A percentile compares a stretch with the other conserved stretches of the same genome.
These are phyloP conservation scores for Heliconius hermathena DNA, from an alignment of 1,140 invertebrate genomes.

Conservation along the genomic window DNA sequence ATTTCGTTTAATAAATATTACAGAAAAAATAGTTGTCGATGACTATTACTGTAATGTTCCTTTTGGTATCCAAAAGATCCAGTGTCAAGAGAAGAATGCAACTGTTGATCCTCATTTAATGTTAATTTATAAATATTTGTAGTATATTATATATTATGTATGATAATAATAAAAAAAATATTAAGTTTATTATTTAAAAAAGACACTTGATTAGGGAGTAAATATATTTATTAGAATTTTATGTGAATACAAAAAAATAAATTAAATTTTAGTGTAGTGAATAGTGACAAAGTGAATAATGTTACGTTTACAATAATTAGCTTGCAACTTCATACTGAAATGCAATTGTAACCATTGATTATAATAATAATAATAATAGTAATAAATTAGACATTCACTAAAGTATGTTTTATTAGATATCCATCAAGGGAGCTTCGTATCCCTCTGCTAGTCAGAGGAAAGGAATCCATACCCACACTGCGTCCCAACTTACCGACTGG, in stretches of 20 bases:
- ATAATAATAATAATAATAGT: conserved; percentile 21
- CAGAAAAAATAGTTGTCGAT: not conserved
- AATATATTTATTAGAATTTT: conserved; percentile 65
- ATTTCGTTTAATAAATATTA: not conserved
- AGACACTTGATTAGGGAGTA: conserved; percentile 26
- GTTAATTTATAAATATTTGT: conserved; percentile 2
- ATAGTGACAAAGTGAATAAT: conserved; percentile 20
- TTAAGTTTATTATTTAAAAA: conserved; percentile 12
- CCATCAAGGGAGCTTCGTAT: conserved; percentile 64
- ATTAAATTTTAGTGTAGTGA: conserved; percentile 51
- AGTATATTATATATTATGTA: conserved; percentile 8
- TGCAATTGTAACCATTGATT: conserved; percentile 39
- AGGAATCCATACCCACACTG: conserved; percentile 62
- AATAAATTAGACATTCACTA: conserved; percentile 28
- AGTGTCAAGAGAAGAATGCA: not conserved
- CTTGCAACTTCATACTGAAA: conserved; percentile 41
- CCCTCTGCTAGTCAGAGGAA: conserved; percentile 77
- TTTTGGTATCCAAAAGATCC: not conserved
- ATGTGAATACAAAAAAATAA: conserved; percentile 69
- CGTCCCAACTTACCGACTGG: conserved; percentile 40
- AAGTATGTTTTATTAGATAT: conserved; percentile 41
- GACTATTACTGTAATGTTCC: not conserved
- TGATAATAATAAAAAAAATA: conserved; percentile 12
- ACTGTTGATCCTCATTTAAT: not conserved
- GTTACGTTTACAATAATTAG: conserved; percentile 42